Percentiles rank a stretch among this genome's conserved stretches.
Conservation (phyloP, 2,797 vertebrate genomes). For the Toxotes lorentzi region DNA sequence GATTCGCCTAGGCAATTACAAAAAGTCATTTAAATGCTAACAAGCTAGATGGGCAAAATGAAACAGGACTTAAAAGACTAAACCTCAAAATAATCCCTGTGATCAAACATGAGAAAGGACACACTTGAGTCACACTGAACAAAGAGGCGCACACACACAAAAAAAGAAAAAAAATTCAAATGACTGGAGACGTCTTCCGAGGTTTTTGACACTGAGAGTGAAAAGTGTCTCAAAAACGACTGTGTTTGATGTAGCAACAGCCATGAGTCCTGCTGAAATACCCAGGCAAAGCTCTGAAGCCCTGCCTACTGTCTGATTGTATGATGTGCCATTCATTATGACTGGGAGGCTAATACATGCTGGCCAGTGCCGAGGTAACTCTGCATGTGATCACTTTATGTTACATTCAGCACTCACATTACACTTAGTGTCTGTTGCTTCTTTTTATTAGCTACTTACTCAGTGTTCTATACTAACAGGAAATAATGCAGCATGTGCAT, state of each 20-base stretch:
- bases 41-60: slow-evolving; percentile 57
- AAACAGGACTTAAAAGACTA: slow-evolving; percentile 60
- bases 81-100: slow-evolving; percentile 60
- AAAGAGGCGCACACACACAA: slow-evolving; percentile 8
- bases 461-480: not conserved
- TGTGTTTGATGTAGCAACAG: not conserved
- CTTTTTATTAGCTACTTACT: not conserved
- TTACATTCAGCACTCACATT: too few species aligned
- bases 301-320: not conserved
- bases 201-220: not conserved
- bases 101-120: slow-evolving; percentile 51
- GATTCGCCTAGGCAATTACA: slow-evolving; percentile 64
- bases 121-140: slow-evolving; percentile 14
- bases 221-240: not conserved
- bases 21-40: slow-evolving; percentile 75
- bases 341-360: too few species aligned
- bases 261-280: not conserved
- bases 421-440: not conserved
- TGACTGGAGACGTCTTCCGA: slow-evolving; percentile 1
- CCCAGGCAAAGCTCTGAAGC: not conserved
- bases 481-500: not conserved
- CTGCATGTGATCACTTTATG: too few species aligned
- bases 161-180: not conserved
- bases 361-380: too few species aligned
- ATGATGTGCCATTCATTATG: not conserved